Conservation (phyloP, 2,888 invertebrate genomes). For the Listrodromus nycthemerus region DNA sequence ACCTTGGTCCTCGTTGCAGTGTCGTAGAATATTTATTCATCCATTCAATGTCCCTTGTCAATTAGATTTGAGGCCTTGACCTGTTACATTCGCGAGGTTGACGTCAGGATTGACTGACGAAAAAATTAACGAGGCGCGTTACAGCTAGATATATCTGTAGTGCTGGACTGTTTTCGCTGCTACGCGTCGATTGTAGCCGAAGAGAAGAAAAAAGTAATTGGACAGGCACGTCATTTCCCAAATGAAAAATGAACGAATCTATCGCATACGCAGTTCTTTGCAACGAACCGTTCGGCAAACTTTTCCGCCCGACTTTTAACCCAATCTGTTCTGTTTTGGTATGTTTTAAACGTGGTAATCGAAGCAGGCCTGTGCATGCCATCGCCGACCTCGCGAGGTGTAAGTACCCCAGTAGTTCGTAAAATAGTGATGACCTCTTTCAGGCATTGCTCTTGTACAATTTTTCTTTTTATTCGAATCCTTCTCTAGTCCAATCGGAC, state of each 20-base stretch:
- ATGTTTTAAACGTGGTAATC: conserved; percentile 81
- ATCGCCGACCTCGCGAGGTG: conserved; percentile 95
- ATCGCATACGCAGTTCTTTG: not conserved
- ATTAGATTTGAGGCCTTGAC: conserved; percentile 30
- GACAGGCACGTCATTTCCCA: not conserved
- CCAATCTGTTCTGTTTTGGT: conserved; percentile 73
- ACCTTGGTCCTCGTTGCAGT: conserved; percentile 4
- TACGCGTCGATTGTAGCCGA: not conserved
- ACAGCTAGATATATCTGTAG: not conserved
- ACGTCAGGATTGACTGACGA: conserved; percentile 26
- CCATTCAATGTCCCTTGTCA: conserved; percentile 12
- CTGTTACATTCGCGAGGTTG: conserved; percentile 9
- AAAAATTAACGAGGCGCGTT: conserved; percentile 25
- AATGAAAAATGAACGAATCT: not conserved
- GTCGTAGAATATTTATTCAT: conserved; percentile 18
- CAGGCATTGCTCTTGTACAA: conserved; percentile 50
- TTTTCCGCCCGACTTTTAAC: conserved; percentile 53
- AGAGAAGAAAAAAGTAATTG: not conserved
- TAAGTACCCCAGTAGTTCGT: conserved; percentile 88
- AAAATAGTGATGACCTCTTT: conserved; percentile 64
- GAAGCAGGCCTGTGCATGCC: conserved; percentile 93
- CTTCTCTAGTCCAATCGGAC: conserved; percentile 52
- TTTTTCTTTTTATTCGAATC: not conserved
- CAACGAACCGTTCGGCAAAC: conserved; percentile 10
- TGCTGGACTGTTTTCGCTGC: conserved; percentile 1